Conservation (phyloP, 1,140 invertebrate genomes). For the Aricia agestis region DNA sequence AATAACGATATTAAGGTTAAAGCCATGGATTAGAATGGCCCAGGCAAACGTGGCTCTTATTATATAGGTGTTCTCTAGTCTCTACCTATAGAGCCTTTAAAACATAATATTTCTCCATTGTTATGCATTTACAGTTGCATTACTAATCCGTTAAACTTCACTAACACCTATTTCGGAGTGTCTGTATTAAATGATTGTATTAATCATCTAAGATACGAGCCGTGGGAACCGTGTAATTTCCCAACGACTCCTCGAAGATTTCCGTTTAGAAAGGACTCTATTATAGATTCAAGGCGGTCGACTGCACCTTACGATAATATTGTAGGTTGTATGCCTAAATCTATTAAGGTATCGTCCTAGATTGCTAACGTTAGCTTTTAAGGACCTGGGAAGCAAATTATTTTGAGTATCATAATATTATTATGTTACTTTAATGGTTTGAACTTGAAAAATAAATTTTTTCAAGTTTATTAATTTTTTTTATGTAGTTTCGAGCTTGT, state of each 20-base stretch:
- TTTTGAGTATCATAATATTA: too few relatives aligned
- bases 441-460: too few relatives aligned
- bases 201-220: background rate
- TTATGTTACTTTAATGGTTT: too few relatives aligned
- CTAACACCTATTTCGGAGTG: background rate
- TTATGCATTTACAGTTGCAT: too few relatives aligned
- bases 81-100: too few relatives aligned
- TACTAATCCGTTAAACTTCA: background rate
- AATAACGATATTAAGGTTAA: too few relatives aligned
- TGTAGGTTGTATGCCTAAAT: background rate
- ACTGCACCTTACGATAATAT: background rate
- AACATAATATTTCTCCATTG: too few relatives aligned
- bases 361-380: background rate
- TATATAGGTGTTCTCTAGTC: too few relatives aligned
- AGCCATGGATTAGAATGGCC: too few relatives aligned
- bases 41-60: too few relatives aligned
- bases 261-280: constrained; percentile 19
- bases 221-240: constrained; percentile 2
- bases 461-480: too few relatives aligned
- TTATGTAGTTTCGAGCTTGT: too few relatives aligned
- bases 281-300: constrained; percentile 16
- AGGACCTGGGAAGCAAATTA: background rate
- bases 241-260: constrained; percentile 15
- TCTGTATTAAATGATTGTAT: background rate
- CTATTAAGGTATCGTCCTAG: constrained; percentile 3